Conservation (phyloP, 1,140 invertebrate species). For the Gryllus bimaculatus region DNA sequence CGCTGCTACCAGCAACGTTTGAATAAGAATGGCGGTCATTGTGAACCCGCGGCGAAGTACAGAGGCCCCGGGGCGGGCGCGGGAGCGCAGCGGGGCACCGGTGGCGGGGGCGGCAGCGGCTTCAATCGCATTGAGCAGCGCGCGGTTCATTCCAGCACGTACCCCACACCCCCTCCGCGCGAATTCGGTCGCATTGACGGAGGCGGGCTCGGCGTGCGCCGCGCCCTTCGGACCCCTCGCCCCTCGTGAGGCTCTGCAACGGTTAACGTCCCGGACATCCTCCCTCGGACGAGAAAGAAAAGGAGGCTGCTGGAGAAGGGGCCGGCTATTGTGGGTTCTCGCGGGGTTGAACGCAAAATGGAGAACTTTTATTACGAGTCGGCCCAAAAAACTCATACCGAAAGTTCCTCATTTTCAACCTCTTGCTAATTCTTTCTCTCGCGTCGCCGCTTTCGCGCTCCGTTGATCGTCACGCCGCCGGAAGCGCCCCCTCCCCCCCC, state of each 20-base stretch:
- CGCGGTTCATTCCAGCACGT: background rate
- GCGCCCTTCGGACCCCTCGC: background rate
- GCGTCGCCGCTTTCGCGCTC: background rate
- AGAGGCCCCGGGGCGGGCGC: background rate
- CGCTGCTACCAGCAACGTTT: background rate
- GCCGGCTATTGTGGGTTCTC: background rate
- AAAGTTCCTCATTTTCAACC: background rate
- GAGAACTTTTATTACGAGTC: background rate
- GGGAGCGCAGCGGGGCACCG: background rate
- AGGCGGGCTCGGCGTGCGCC: no score
- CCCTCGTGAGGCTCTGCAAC: background rate
- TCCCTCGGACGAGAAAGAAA: background rate
- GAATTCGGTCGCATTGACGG: background rate
- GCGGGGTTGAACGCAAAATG: background rate
- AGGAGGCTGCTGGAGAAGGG: background rate
- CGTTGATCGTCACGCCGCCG: background rate
- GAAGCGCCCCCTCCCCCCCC: no score
- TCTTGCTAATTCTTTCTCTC: background rate
- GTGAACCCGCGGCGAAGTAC: background rate
- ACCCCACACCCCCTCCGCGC: no score
- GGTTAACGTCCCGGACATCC: background rate
- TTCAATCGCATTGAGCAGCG: background rate
- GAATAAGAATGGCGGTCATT: background rate
- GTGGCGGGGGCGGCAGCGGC: no score
- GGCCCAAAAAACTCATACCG: background rate